Percentiles rank a stretch among this genome's conserved stretches.
Conservation (phyloP, 2,113 vertebrate genomes). For the Chloropsis cyanopogon region DNA sequence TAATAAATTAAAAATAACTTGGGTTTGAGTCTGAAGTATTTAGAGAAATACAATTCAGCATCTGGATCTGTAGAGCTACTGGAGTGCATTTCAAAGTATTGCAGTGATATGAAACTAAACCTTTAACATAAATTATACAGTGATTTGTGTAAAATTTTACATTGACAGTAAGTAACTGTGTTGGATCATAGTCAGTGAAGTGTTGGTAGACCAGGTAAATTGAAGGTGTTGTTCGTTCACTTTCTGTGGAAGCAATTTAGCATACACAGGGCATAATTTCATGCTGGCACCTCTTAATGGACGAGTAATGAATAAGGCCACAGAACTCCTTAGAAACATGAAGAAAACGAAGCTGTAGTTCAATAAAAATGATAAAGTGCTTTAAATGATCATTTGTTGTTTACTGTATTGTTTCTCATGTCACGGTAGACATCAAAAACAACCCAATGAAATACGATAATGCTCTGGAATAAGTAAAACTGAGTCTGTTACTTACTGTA, state of each 20-base stretch:
- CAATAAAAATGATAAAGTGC: slow-evolving; percentile 71
- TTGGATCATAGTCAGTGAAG: background rate
- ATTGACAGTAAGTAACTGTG: background rate
- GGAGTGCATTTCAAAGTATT: background rate
- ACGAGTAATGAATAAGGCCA: background rate
- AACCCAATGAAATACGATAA: background rate
- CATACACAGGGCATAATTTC: background rate
- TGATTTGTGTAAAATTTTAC: background rate
- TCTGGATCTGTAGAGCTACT: background rate
- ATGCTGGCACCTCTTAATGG: background rate
- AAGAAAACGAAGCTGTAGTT: slow-evolving; percentile 33
- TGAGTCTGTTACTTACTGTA: slow-evolving; percentile 27
- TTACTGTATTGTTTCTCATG: slow-evolving; percentile 19
- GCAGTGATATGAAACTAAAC: background rate
- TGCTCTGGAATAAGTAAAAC: slow-evolving; percentile 22
- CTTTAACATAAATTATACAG: background rate
- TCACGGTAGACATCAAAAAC: slow-evolving; percentile 19
- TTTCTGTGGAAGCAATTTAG: background rate
- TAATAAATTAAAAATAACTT: slow-evolving; percentile 65
- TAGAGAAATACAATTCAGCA: background rate
- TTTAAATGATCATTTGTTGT: slow-evolving; percentile 48
- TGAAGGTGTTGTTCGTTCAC: background rate
- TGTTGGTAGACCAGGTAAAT: background rate
- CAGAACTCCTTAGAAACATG: background rate
- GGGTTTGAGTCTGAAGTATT: slow-evolving; percentile 12